Evolutionary conservation across 2,797 vertebrate species (phyloP).

Genomic region (Oreortyx pictus): DNA sequence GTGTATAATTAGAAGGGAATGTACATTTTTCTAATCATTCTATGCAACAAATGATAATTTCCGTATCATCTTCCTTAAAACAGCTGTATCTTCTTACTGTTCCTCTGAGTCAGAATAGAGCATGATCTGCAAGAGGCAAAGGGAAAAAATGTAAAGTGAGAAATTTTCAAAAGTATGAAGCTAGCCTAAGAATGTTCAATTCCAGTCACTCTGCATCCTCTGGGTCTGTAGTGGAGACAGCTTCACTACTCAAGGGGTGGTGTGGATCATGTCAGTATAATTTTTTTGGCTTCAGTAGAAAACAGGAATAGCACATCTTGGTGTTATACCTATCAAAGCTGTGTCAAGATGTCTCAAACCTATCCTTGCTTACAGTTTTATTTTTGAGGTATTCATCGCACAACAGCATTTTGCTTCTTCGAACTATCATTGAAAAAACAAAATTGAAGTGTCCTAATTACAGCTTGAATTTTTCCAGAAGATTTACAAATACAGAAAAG

Average conservation of each 20-base stretch:
- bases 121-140: neutral
- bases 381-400: neutral
- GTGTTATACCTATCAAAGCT: neutral
- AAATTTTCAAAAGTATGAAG: neutral
- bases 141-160: neutral
- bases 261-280: neutral
- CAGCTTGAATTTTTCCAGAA: neutral
- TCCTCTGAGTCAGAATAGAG: neutral
- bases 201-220: neutral
- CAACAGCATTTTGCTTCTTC: neutral
- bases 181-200: neutral
- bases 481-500: neutral
- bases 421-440: neutral
- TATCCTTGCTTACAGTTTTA: neutral
- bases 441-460: neutral
- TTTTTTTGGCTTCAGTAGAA: neutral
- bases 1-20: neutral
- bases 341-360: neutral
- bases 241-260: neutral
- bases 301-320: neutral
- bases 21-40: neutral
- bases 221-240: neutral
- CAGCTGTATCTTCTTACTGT: neutral
- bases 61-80: neutral
- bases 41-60: neutral